Conservation (phyloP, 1,140 invertebrate genomes). For the Heterodera carotae region DNA sequence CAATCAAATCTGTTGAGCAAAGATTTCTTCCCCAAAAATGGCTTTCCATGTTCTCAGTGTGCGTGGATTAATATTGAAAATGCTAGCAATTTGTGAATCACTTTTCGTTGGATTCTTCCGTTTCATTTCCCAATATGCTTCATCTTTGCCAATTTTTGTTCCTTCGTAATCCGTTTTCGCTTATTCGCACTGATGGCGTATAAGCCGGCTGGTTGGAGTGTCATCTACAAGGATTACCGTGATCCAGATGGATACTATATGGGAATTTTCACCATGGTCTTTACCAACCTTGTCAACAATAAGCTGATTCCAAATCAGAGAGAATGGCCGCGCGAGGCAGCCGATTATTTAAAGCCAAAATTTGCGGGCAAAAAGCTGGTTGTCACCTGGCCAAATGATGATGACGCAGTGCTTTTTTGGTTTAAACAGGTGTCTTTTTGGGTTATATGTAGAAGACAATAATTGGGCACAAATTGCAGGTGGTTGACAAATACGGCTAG, state of each 20-base stretch:
- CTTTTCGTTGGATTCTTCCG: too few species aligned
- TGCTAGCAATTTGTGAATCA: too few species aligned
- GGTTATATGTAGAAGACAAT: too few species aligned
- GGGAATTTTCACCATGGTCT: background rate
- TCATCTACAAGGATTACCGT: slow-evolving; percentile 11
- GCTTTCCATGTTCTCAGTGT: too few species aligned
- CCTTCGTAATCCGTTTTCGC: too few species aligned
- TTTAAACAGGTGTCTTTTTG: background rate
- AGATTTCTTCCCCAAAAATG: too few species aligned
- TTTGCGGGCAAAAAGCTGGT: background rate
- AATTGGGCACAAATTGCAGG: background rate
- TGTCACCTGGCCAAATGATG: background rate
- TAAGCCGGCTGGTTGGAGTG: background rate
- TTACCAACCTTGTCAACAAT: slow-evolving; percentile 5
- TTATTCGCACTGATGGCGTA: slow-evolving; percentile 11
- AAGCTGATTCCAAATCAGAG: background rate
- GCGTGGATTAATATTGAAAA: too few species aligned
- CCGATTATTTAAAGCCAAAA: background rate
- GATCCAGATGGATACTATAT: background rate
- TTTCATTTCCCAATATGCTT: too few species aligned
- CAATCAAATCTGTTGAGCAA: too few species aligned
- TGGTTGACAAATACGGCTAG: background rate
- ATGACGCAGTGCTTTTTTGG: slow-evolving; percentile 9
- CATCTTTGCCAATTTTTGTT: too few species aligned
- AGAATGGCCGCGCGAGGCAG: background rate